A percentile compares a stretch with the other conserved stretches of the same genome.
These are phyloP conservation scores for Saccostrea cuccullata DNA, from an alignment of 1,140 invertebrate species.

Conservation along the genomic window DNA sequence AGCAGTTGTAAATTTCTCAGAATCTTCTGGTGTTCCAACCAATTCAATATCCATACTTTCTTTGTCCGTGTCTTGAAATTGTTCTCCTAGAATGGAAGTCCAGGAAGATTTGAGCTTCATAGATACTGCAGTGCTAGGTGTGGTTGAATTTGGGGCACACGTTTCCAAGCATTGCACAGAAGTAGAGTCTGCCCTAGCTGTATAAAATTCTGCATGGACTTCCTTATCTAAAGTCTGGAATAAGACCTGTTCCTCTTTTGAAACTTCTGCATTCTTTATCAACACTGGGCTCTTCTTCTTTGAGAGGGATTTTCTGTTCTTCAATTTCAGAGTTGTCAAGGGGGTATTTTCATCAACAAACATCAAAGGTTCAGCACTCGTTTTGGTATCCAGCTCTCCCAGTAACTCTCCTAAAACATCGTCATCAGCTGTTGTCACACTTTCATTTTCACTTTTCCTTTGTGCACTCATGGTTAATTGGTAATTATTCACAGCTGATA, in stretches of 20 bases:
- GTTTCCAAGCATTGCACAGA: not conserved
- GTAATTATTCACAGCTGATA: slow-evolving; percentile 41
- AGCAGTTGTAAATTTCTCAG: not conserved
- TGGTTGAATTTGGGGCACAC: not conserved
- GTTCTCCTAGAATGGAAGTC: not conserved
- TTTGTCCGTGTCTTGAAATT: slow-evolving; percentile 1
- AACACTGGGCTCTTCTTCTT: not conserved
- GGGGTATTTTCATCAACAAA: not conserved
- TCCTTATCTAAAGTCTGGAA: slow-evolving; percentile 49
- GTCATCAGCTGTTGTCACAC: slow-evolving; percentile 42
- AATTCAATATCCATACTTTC: not conserved
- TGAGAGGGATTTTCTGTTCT: slow-evolving; percentile 8
- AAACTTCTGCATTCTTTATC: slow-evolving; percentile 34
- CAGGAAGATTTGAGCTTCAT: not conserved
- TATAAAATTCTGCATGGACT: slow-evolving; percentile 6
- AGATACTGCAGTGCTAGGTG: not conserved
- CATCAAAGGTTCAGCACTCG: slow-evolving; percentile 8
- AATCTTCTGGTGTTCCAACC: not conserved
- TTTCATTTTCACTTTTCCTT: slow-evolving; percentile 37
- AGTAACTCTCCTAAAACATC: slow-evolving; percentile 58
- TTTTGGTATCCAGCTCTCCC: slow-evolving; percentile 48
- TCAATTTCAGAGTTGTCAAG: not conserved
- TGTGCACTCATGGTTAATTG: slow-evolving; percentile 43
- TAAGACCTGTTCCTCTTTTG: slow-evolving; percentile 48
- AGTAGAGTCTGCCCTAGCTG: not conserved